Percentiles rank a stretch among this genome's conserved stretches.
phyloP scores from a whole-genome alignment of 2,888 invertebrate genomes.

The Trissolcus japonicus region DNA sequence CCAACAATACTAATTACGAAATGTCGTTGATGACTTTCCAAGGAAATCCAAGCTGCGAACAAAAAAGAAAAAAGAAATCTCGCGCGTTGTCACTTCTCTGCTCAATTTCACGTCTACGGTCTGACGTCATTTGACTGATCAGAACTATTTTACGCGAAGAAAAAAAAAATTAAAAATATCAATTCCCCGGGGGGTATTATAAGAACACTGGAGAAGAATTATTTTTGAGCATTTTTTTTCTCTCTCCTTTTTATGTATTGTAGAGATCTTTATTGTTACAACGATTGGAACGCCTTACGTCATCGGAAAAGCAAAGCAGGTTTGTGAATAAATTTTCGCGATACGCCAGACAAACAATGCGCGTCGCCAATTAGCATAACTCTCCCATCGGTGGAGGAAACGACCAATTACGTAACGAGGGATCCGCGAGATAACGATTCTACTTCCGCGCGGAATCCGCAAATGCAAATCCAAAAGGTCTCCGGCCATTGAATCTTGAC shows the following conservation, averaged over 20 bases:
- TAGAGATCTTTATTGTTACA: neutral
- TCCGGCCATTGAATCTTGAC: conserved; percentile 27
- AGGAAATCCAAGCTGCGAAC: too few species aligned
- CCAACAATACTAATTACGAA: conserved; percentile 17
- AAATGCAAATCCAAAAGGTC: conserved; percentile 39
- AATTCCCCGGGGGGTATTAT: too few species aligned
- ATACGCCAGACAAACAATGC: conserved; percentile 57
- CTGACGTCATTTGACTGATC: conserved; percentile 13
- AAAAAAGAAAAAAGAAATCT: too few species aligned
- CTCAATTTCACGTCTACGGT: conserved; percentile 16
- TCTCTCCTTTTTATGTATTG: neutral
- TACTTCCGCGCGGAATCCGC: conserved; percentile 48
- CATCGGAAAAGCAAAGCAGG: conserved; percentile 44
- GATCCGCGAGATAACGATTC: conserved; percentile 52
- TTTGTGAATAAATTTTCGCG: conserved; percentile 62
- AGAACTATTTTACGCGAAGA: neutral
- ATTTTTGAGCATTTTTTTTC: neutral
- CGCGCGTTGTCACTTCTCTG: too few species aligned
- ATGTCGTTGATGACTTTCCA: neutral
- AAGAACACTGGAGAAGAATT: too few species aligned
- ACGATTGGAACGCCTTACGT: conserved; percentile 6
- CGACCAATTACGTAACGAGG: conserved; percentile 61
- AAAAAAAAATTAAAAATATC: too few species aligned
- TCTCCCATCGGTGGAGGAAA: conserved; percentile 54
- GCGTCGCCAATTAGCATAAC: conserved; percentile 60